Percentiles rank a stretch among this genome's conserved stretches.
phyloP scores from a whole-genome alignment of 2,797 vertebrate species.

The Strix occidentalis region DNA sequence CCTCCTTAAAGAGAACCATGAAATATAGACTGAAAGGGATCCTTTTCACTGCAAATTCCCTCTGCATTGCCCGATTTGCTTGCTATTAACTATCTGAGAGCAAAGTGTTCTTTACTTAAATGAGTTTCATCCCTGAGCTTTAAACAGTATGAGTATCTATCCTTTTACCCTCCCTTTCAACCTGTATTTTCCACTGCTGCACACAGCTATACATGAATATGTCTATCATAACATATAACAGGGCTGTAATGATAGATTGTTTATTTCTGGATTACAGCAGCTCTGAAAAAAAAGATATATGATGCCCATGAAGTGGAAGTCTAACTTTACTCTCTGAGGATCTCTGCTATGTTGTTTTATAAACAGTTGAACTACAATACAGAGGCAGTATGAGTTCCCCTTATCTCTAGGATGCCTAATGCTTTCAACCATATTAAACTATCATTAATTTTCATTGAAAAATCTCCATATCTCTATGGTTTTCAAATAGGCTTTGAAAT shows the following conservation, averaged over 20 bases:
- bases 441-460: neutral
- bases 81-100: conserved; percentile 23
- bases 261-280: neutral
- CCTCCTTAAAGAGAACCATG: conserved; percentile 62
- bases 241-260: neutral
- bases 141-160: neutral
- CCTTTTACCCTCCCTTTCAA: neutral
- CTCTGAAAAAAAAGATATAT: neutral
- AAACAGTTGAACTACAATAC: neutral
- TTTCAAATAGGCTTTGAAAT: neutral
- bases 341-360: neutral
- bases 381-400: neutral
- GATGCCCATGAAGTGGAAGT: neutral
- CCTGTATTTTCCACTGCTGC: neutral
- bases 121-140: neutral
- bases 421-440: neutral
- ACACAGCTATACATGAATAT: neutral
- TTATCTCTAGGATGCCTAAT: neutral
- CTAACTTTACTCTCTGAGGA: neutral
- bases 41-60: conserved; percentile 31
- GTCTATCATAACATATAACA: neutral
- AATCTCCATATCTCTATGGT: neutral
- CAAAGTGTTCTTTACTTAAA: conserved; percentile 15
- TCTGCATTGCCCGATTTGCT: conserved; percentile 32
- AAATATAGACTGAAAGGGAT: conserved; percentile 65